A percentile compares a stretch with the other conserved stretches of the same genome.
phyloP scores from a whole-genome alignment of 2,113 vertebrate genomes.

The Tor tambroides region DNA sequence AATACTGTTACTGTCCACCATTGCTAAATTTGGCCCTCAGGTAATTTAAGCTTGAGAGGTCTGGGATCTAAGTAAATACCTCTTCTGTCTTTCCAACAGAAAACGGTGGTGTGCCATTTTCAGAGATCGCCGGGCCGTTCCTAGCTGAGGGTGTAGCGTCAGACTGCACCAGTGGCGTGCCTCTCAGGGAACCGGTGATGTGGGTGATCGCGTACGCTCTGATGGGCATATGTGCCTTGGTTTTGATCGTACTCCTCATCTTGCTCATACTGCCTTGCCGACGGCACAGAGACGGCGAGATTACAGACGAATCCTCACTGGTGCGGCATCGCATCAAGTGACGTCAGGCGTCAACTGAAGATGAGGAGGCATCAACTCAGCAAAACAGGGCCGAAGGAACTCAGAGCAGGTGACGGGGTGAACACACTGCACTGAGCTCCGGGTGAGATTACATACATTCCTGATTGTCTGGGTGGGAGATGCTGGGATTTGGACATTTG shows the following conservation, averaged over 20 bases:
- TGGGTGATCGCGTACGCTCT: constrained; percentile 92
- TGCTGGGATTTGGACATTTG: background rate
- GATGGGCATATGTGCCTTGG: constrained; percentile 85
- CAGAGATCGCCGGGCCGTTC: constrained; percentile 93
- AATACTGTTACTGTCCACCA: too few relatives aligned
- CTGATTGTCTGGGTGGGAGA: background rate
- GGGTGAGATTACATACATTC: background rate
- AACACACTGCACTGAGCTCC: constrained; percentile 5
- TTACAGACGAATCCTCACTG: constrained; percentile 93
- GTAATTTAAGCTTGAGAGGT: background rate
- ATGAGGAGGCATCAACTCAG: constrained; percentile 9
- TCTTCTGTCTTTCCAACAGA: constrained; percentile 69
- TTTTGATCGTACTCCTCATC: constrained; percentile 82
- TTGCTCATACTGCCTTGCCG: constrained; percentile 82
- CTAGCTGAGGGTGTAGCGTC: constrained; percentile 80
- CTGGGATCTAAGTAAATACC: background rate
- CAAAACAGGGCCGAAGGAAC: background rate
- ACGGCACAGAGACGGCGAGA: constrained; percentile 72
- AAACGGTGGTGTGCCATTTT: constrained; percentile 75
- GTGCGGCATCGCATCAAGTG: constrained; percentile 94
- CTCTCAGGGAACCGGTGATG: constrained; percentile 79
- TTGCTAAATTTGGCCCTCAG: background rate
- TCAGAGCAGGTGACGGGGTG: constrained; percentile 7
- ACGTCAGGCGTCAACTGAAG: constrained; percentile 55
- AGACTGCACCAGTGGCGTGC: constrained; percentile 76